A percentile compares a stretch with the other conserved stretches of the same genome.
Conservation (phyloP, 2,888 invertebrate genomes). For the Carpatolechia fugitivella region DNA sequence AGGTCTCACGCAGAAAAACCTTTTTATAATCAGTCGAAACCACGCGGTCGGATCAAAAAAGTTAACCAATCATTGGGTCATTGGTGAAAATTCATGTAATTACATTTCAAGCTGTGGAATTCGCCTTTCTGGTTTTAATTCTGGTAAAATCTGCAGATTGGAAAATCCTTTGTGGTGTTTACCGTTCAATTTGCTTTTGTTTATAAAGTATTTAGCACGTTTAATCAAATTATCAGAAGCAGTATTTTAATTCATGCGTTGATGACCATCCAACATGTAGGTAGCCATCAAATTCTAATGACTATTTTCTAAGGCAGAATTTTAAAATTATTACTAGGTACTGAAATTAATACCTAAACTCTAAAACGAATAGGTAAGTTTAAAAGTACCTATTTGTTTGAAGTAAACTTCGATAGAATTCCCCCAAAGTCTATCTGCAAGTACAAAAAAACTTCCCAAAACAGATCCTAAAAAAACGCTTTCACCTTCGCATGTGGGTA, state of each 20-base stretch:
- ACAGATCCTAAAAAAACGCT: conserved; percentile 6
- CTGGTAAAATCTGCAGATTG: conserved; percentile 21
- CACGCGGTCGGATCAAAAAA: conserved; percentile 40
- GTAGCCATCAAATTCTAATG: no score
- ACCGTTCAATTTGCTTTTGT: background rate
- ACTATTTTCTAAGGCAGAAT: no score
- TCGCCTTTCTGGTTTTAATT: conserved; percentile 22
- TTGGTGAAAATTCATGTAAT: conserved; percentile 36
- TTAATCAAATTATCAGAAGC: no score
- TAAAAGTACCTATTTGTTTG: no score
- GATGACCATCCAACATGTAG: no score
- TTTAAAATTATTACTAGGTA: no score
- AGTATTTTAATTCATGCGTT: no score
- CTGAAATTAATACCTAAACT: no score
- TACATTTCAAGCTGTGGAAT: conserved; percentile 37
- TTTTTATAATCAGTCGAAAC: conserved; percentile 51
- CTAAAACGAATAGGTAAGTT: no score
- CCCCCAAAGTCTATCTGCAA: no score
- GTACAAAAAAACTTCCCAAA: background rate
- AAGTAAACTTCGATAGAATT: no score
- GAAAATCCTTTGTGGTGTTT: conserved; percentile 10
- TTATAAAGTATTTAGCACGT: no score
- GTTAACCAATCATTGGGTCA: conserved; percentile 34
- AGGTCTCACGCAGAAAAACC: conserved; percentile 28
- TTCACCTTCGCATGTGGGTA: conserved; percentile 15